Conservation (phyloP, 92 coral and sea anemone genomes). For the Palythoa grandiflora region DNA sequence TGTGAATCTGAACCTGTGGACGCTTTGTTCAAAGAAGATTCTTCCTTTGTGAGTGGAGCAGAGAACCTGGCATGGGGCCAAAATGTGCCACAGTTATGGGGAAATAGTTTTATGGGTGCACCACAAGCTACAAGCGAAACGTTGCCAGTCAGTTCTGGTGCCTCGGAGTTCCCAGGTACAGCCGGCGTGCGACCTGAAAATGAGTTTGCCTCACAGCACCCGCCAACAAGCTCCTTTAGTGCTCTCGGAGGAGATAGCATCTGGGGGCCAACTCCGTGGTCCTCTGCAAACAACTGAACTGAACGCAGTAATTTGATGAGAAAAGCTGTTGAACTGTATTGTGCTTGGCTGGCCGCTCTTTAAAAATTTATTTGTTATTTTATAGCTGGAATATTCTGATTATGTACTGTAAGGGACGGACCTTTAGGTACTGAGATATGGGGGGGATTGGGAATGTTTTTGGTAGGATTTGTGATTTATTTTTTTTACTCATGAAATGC, state of each 20-base stretch:
- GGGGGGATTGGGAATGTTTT: too few relatives aligned
- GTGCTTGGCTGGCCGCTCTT: slow-evolving; percentile 4
- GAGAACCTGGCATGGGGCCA: slow-evolving; percentile 10
- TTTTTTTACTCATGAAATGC: too few relatives aligned
- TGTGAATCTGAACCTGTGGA: slow-evolving; percentile 81
- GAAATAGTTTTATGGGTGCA: neutral
- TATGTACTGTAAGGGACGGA: too few relatives aligned
- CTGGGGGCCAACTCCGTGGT: slow-evolving; percentile 47
- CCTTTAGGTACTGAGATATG: too few relatives aligned
- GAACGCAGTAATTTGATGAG: neutral
- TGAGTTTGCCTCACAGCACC: slow-evolving; percentile 35
- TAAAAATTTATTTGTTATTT: neutral
- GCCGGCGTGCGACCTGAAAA: slow-evolving; percentile 21
- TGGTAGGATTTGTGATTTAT: too few relatives aligned
- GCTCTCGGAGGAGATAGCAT: slow-evolving; percentile 39
- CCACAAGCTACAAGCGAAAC: slow-evolving; percentile 3
- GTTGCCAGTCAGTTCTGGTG: slow-evolving; percentile 32
- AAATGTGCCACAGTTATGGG: slow-evolving; percentile 28
- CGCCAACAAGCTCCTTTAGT: slow-evolving; percentile 36
- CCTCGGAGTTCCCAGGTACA: slow-evolving; percentile 10
- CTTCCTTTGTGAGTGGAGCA: slow-evolving; percentile 29
- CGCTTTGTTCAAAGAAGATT: slow-evolving; percentile 73
- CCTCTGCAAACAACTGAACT: slow-evolving; percentile 43
- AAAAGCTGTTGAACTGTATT: slow-evolving; percentile 10
- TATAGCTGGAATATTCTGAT: too few relatives aligned